Evolutionary conservation across 2,888 invertebrate genomes (phyloP), one percentile per base, ranked within the genome.

Genomic region (Kryphioiulus occultus): DNA sequence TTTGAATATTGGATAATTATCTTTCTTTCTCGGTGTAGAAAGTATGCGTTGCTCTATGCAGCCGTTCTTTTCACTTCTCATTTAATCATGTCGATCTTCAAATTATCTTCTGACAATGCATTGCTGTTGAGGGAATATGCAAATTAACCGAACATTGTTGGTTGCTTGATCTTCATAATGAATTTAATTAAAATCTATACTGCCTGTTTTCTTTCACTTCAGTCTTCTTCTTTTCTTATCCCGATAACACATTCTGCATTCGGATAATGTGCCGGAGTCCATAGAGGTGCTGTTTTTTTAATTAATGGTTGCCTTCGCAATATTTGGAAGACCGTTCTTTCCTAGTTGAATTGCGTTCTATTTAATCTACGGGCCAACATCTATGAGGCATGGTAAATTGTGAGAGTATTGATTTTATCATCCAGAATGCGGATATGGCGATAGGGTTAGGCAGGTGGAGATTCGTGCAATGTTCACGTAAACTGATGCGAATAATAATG

Each of bases 111-210:
- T 78, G 78, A 78, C 78, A 78, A 78, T 78, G 78, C 78, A 78
- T 78, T 12, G 78, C 78, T 78, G 78, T 78, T 78, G 78, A 78
- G 78, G 78, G 78, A 78, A 85, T 85, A 85, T 85, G 85, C 85
- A 85, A 85, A 85, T 85, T 85, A 85, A 44, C 44, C 44, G 39
- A 85, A 44, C 85, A 85, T 85, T 85, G 44, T 44, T 85, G 85
- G 44, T 85, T 85, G 85, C 85, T 85, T n/a, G 39, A 85, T 85
- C 85, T 42, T 39, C 85, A 85, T 44, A 85, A 85, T 85, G 85
- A 85, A 85, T 85, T 85, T 85, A 85, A 85, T 85, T 85, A 85
- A 85, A 85, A 85, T 42, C 85, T 85, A 85, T 78, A 78, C 78
- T 26, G 30, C 78, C 78, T 78, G 78, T 78, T 78, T 78, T 78